A percentile compares a stretch with the other conserved stretches of the same genome.
Conservation (phyloP, 2,113 vertebrate genomes). For the Nycticryphes semicollaris region DNA sequence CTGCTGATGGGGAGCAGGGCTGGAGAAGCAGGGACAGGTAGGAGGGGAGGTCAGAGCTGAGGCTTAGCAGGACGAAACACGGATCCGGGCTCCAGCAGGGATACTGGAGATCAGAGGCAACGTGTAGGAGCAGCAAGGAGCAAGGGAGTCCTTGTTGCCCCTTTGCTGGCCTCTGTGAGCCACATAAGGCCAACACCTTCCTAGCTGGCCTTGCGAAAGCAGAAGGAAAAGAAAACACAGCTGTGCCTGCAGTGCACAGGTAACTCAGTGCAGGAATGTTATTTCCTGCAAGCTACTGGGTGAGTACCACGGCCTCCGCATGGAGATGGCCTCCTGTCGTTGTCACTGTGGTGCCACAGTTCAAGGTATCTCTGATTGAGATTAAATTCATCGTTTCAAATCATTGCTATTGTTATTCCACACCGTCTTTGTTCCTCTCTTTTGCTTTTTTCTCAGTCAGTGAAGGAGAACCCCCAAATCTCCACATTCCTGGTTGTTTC, state of each 20-base stretch:
- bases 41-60: background rate
- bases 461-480: background rate
- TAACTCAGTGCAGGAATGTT: background rate
- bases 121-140: background rate
- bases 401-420: background rate
- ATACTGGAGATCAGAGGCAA: background rate
- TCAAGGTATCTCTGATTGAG: background rate
- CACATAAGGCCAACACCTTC: background rate
- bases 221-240: background rate
- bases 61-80: background rate
- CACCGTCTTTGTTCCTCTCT: background rate
- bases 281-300: background rate
- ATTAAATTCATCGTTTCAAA: background rate
- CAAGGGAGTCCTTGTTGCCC: background rate
- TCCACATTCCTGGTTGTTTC: background rate
- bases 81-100: background rate
- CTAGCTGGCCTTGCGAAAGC: background rate
- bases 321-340: background rate
- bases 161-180: background rate
- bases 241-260: background rate
- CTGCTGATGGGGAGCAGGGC: background rate
- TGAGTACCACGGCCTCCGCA: background rate
- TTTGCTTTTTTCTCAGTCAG: background rate
- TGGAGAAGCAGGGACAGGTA: background rate
- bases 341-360: background rate